These are phyloP conservation scores for Crotophaga sulcirostris DNA, from an alignment of 2,113 vertebrate species.

Conservation along the genomic window DNA sequence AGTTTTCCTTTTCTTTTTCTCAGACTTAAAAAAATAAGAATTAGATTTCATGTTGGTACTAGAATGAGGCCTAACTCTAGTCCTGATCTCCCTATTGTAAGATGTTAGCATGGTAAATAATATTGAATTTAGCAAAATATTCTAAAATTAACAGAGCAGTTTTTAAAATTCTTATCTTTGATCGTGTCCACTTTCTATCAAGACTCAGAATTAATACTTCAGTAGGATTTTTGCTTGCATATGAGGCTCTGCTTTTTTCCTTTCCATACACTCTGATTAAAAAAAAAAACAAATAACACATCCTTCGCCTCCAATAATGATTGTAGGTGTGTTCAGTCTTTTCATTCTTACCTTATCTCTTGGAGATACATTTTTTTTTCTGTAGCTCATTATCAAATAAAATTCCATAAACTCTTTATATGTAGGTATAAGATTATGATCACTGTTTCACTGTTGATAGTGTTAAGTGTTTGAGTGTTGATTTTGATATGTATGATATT, in stretches of 20 bases:
- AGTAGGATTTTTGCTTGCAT: neutral
- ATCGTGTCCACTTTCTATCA: neutral
- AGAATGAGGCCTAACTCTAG: neutral
- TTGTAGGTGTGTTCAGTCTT: neutral
- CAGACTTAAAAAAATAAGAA: neutral
- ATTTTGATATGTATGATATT: neutral
- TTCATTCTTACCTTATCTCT: neutral
- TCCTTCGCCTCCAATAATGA: neutral
- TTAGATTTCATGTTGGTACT: neutral
- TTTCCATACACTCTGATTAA: neutral
- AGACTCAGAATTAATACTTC: neutral
- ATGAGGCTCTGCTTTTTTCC: neutral
- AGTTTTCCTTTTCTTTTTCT: neutral
- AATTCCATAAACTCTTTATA: constrained; percentile 40
- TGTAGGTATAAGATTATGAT: constrained; percentile 23
- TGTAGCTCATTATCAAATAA: constrained; percentile 27
- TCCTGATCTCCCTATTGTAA: neutral
- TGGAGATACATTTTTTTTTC: neutral
- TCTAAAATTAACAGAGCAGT: neutral
- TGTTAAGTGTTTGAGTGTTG: constrained; percentile 24
- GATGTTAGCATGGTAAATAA: neutral
- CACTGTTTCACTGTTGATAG: constrained; percentile 22
- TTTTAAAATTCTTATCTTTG: neutral
- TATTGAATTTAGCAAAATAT: neutral
- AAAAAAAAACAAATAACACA: neutral